A percentile compares a stretch with the other conserved stretches of the same genome.
These are phyloP conservation scores for Brachionus plicatilis DNA, from an alignment of 1,140 invertebrate species.

Conservation along the genomic window DNA sequence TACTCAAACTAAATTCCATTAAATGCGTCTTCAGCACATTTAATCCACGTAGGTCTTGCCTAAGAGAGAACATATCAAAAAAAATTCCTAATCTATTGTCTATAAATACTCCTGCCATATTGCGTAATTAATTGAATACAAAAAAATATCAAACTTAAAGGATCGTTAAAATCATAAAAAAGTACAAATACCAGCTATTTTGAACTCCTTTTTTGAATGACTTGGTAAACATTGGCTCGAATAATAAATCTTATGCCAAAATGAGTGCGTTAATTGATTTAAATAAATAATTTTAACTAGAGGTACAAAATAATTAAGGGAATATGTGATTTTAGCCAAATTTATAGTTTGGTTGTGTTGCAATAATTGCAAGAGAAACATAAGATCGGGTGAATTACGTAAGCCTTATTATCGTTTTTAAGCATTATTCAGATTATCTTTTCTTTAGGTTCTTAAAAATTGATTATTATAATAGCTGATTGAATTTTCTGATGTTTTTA, in stretches of 20 bases:
- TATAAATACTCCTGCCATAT: not conserved
- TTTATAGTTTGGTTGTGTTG: not conserved
- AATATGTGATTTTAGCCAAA: not conserved
- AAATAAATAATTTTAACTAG: not conserved
- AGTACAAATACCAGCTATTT: not conserved
- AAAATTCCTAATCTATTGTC: not conserved
- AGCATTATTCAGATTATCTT: not conserved
- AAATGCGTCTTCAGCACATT: constrained; percentile 21
- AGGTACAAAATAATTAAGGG: not conserved
- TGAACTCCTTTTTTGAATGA: not conserved
- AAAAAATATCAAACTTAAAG: not conserved
- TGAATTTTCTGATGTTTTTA: not conserved
- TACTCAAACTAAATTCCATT: not conserved
- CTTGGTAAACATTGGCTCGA: not conserved
- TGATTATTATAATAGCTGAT: not conserved
- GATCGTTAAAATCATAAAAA: not conserved
- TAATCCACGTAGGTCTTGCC: not conserved
- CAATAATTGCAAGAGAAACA: not conserved
- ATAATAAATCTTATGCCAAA: constrained; percentile 12
- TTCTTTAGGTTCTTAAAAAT: not conserved
- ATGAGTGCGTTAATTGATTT: not conserved
- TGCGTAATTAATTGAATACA: not conserved
- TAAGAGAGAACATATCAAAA: not conserved
- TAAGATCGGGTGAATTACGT: not conserved
- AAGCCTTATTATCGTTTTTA: not conserved